Evolutionary conservation across 2,888 invertebrate genomes (phyloP), one percentile per base, ranked within the genome.

Genomic region (Criorhina ranunculi): DNA sequence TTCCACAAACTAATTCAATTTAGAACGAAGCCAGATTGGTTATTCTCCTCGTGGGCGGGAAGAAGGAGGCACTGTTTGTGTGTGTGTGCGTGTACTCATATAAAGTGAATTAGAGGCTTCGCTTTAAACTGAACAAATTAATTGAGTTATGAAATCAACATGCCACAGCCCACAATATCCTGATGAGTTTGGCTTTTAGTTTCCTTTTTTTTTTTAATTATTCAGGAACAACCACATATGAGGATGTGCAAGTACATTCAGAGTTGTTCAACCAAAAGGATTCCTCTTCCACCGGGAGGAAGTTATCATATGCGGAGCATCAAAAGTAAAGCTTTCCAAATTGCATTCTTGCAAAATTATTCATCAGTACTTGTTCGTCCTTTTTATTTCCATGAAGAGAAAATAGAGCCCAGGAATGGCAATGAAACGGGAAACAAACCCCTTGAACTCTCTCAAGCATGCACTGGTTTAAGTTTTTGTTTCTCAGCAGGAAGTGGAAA

Each of bases 281-380:
- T 15, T 57, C 49, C 33, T 44, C 17, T 57, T n/a, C n/a, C n/a
- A n/a, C n/a, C n/a, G n/a, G n/a, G n/a, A n/a, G 70, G 55, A 46
- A 29, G 40, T 7, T 67, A 24, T 78, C 78, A 73, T 83, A 73
- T 69, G 35, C 42, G 72, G 49, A 35, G 33, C 35, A 72, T 46
- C 66, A 66, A 49, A 64, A 72, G 73, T 64, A 64, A 51, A 49
- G 29, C 67, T 44, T 69, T 80, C 60, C 69, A 70, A 80, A 80
- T 80, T 79, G 85, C 80, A 85, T 85, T 75, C 85, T 70, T 79
- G 83, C 79, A 75, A 85, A 80, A 75, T 80, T 67, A 60, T 80
- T 80, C 75, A 80, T 79, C 75, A 79, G 37, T 66, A 6, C 12
- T 7, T 19, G n/a, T 59, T 29, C 66, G 8, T 59, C 42, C 62